Conservation (phyloP, 2,888 invertebrate species). For the Leptothorax acervorum region DNA sequence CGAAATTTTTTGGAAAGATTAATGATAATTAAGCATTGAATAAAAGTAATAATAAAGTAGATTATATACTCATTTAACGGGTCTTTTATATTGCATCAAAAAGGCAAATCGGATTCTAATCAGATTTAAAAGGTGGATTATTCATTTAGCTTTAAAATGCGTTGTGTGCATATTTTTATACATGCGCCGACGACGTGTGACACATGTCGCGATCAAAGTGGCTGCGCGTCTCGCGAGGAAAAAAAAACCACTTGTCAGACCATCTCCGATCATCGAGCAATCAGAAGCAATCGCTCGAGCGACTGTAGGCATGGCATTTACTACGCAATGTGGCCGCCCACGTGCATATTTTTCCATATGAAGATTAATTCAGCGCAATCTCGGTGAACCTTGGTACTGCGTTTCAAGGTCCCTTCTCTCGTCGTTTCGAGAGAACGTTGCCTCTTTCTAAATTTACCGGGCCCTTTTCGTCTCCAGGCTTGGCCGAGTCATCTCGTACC, state of each 20-base stretch:
- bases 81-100: not conserved
- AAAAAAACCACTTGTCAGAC: constrained; percentile 21
- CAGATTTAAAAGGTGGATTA: not conserved
- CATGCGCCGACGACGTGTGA: not conserved
- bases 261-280: constrained; percentile 57
- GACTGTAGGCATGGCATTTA: constrained; percentile 11
- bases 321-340: constrained; percentile 66
- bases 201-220: constrained; percentile 15
- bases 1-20: not conserved
- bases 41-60: not conserved
- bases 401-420: constrained; percentile 61
- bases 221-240: not conserved
- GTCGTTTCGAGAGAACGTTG: constrained; percentile 53
- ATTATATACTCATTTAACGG: not conserved
- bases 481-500: constrained; percentile 27
- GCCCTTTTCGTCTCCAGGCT: constrained; percentile 54
- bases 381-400: constrained; percentile 48
- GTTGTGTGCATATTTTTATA: not conserved
- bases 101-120: not conserved
- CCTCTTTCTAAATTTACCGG: constrained; percentile 51
- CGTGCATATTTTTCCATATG: constrained; percentile 58
- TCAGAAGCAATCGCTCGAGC: constrained; percentile 24
- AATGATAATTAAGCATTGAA: not conserved
- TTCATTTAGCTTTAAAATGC: not conserved
- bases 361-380: constrained; percentile 37